These are phyloP conservation scores for Orthonychiurus folsomi DNA, from an alignment of 2,888 invertebrate species.

Conservation along the genomic window DNA sequence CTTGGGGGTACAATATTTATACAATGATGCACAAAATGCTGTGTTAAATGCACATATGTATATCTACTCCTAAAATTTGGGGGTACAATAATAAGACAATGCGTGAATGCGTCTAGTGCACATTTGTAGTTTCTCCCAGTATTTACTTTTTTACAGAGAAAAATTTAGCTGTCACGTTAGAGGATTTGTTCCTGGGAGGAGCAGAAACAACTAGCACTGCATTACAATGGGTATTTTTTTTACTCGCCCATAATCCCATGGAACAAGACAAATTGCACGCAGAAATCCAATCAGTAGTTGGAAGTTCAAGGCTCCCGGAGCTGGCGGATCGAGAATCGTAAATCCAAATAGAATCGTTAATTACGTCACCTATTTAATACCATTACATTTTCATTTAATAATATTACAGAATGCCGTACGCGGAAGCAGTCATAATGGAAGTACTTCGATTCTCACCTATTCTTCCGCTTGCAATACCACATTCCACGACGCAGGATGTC, in stretches of 20 bases:
- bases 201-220: constrained; percentile 37
- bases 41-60: too few species aligned
- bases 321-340: constrained; percentile 40
- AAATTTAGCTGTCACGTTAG: constrained; percentile 28
- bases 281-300: constrained; percentile 35
- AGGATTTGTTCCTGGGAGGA: constrained; percentile 40
- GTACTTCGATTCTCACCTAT: not conserved
- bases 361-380: constrained; percentile 40
- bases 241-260: constrained; percentile 39
- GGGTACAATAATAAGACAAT: too few species aligned
- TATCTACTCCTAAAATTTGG: too few species aligned
- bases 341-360: constrained; percentile 42
- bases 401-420: too few species aligned
- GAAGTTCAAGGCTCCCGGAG: constrained; percentile 36
- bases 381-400: constrained; percentile 38
- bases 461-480: too few species aligned
- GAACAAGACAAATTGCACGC: constrained; percentile 38
- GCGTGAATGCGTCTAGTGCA: too few species aligned
- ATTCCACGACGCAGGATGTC: too few species aligned
- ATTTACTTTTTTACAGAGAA: too few species aligned
- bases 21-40: too few species aligned
- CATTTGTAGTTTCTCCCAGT: too few species aligned
- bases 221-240: constrained; percentile 39
- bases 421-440: too few species aligned
- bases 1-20: too few species aligned